These are phyloP conservation scores for Auanema sp. DNA, from an alignment of 2,888 invertebrate species.

Conservation along the genomic window DNA sequence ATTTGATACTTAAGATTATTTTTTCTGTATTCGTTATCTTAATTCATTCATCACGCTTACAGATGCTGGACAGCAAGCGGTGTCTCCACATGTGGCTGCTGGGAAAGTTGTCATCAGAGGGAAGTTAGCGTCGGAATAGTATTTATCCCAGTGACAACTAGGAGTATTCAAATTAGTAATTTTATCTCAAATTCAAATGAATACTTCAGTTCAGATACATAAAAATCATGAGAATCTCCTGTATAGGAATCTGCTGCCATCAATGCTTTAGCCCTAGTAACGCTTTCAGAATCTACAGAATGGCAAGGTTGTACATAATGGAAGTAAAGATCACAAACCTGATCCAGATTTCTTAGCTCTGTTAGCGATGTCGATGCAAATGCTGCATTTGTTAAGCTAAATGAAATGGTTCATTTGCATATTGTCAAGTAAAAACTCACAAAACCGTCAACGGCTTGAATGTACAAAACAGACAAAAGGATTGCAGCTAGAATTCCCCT, in stretches of 20 bases:
- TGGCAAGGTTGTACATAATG: too few relatives aligned
- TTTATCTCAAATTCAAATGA: too few relatives aligned
- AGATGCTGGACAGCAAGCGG: slow-evolving; percentile 10
- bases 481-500: too few relatives aligned
- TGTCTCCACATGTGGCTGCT: slow-evolving; percentile 15
- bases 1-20: slow-evolving; percentile 3
- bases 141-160: slow-evolving; percentile 23
- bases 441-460: too few relatives aligned
- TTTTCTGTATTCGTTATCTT: not conserved
- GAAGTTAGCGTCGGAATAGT: slow-evolving; percentile 16
- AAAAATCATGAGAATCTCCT: not conserved
- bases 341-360: slow-evolving; percentile 7
- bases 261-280: slow-evolving; percentile 7
- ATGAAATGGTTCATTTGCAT: too few relatives aligned
- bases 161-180: not conserved
- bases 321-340: too few relatives aligned
- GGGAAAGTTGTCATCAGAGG: not conserved
- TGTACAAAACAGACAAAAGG: too few relatives aligned
- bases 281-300: slow-evolving; percentile 11
- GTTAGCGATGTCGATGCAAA: slow-evolving; percentile 16
- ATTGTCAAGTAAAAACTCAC: too few relatives aligned
- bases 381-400: not conserved
- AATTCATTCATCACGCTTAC: slow-evolving; percentile 5
- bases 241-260: slow-evolving; percentile 5
- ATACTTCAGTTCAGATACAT: slow-evolving; percentile 13